Evolutionary conservation across 2,113 vertebrate genomes (phyloP), one percentile per base, ranked within the genome.

Genomic region (Cololabis saira): DNA sequence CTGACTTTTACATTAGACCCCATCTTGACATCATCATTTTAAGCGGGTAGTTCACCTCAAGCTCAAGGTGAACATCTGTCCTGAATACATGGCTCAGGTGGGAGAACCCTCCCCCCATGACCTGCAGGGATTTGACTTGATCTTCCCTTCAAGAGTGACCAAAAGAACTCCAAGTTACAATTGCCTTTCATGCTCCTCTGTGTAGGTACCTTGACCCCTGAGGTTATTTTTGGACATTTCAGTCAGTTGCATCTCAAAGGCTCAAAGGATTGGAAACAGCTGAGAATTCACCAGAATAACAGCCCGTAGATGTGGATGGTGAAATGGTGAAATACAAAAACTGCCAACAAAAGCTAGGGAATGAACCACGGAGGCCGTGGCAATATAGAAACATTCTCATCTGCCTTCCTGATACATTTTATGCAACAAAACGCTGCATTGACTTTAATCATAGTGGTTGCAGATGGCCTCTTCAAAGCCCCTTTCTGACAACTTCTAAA

Each of bases 181-280:
- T 48, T 11, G 24, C 58, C 59, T 49, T 47, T 27, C 27, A 15
- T 15, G 24, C 44, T 21, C 40, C 48, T 69, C n/a, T 44, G 17
- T 30, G 18, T 45, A 37, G 59, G 59, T n/a, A 27, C 49, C 61
- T 60, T 54, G 49, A 18, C 27, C 30, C 49, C 47, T 13, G 30
- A 30, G 22, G 22, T 7, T 61, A 52, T 61, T 53, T 53, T 69
- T 41, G 15, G 42, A n/a, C 24, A 69, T 37, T 60, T 69, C 15
- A 53, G 16, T 24, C 14, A 30, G 18, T 47, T 41, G 40, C 48
- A 14, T 17, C 33, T 63, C 48, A n/a, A 2, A 51, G 33, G 50
- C 24, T 60, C 15, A 2, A 14, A 21, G 12, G 48, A 43, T 37
- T 53, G 52, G 48, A 61, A 61, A 59, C 47, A 40, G 13, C 30